Evolutionary conservation across 2,888 invertebrate species (phyloP), one percentile per base, ranked within the genome.

Genomic region (Sericinus montela): DNA sequence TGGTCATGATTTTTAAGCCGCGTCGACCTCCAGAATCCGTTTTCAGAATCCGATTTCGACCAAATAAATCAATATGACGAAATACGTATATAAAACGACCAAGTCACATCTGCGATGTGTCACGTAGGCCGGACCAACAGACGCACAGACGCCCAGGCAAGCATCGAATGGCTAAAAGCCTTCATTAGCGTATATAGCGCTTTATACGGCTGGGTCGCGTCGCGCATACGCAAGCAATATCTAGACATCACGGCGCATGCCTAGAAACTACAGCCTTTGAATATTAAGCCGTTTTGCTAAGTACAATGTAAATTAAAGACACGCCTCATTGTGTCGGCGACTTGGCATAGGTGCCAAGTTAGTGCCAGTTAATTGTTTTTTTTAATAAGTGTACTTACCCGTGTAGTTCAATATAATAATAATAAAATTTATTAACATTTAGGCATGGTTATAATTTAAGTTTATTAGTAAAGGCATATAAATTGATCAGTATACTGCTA

Each of bases 91-190:
- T 4, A 7, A 25, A 35, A 0, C 35, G 0, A 15, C 6, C 16
- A 37, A 16, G 36, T 37, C 16, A 10, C 39, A 55, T 52, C 52
- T 62, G 64, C 57, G 57, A 59, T 42, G 48, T 43, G 62, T 69
- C 73, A 75, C 72, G 74, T 72, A 70, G 50, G 9, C 59, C 45
- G n/a, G 38, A 51, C 61, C 62, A 52, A 62, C 67, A 75, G 75
- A 74, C 75, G 54, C 53, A 62, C 65, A 55, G 72, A 67, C 75
- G 69, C 69, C 71, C 45, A 43, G 63, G 61, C 62, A 57, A 61
- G 60, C 56, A 39, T 45, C 48, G 45, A 40, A 54, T 41, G 40
- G 50, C 37, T 51, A 40, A 32, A 40, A 45, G 41, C 8, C 13
- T 16, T 11, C 23, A 49, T 40, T 45, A 35, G 28, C 8, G n/a